A percentile compares a stretch with the other conserved stretches of the same genome.
Evolutionary conservation across 2,888 invertebrate species (phyloP).

Genomic region (Physocephala rufipes): DNA sequence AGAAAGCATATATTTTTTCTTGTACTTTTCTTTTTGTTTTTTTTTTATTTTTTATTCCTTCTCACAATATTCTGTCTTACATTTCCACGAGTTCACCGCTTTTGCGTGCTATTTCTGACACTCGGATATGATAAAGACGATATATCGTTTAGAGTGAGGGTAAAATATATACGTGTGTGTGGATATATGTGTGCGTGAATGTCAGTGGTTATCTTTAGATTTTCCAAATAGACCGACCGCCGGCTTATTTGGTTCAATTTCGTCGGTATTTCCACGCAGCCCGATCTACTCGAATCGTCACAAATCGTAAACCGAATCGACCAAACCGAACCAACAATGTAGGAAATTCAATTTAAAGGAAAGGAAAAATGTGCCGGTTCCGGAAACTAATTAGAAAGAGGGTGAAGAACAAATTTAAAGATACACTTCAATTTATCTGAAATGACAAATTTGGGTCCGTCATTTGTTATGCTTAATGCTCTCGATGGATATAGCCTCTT

Average conservation of each 20-base stretch:
- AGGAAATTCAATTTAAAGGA: neutral
- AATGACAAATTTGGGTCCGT: neutral
- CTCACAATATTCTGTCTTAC: slow-evolving; percentile 52
- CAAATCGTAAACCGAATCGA: neutral
- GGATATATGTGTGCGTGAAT: neutral
- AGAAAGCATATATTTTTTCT: neutral
- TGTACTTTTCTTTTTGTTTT: slow-evolving; percentile 3
- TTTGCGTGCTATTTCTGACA: slow-evolving; percentile 39
- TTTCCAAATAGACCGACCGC: slow-evolving; percentile 12
- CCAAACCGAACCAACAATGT: too few species aligned
- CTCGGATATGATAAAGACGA: slow-evolving; percentile 30
- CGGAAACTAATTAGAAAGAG: too few species aligned
- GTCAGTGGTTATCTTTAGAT: neutral
- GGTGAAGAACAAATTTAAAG: too few species aligned
- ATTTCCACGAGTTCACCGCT: slow-evolving; percentile 7
- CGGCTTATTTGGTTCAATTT: slow-evolving; percentile 28
- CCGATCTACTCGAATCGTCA: neutral
- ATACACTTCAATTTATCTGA: neutral
- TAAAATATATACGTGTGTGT: too few species aligned
- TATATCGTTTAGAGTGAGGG: neutral
- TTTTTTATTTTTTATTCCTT: slow-evolving; percentile 25
- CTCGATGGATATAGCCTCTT: slow-evolving; percentile 17
- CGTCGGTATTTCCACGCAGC: slow-evolving; percentile 31
- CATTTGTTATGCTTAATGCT: slow-evolving; percentile 16
- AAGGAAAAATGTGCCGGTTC: too few species aligned